phyloP scores from a whole-genome alignment of 2,113 vertebrate genomes.

The Trachemys scripta region DNA sequence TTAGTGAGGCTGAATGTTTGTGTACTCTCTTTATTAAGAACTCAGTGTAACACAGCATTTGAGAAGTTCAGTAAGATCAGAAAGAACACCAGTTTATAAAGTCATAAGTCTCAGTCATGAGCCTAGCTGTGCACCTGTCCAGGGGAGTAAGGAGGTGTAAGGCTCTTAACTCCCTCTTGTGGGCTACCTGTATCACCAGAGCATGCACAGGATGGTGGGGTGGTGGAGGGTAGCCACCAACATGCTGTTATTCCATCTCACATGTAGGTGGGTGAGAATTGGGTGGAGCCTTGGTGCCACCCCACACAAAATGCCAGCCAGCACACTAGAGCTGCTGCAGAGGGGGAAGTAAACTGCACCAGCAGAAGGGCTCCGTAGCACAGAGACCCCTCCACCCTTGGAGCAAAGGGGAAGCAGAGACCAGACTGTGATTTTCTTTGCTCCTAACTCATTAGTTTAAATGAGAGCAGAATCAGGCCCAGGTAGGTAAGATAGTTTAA shows the following conservation, averaged over 20 bases:
- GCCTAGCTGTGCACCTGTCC: neutral
- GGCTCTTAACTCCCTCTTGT: neutral
- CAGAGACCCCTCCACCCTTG: too few relatives aligned
- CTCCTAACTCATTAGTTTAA: neutral
- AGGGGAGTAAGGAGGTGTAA: rapidly evolving
- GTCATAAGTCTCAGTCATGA: neutral
- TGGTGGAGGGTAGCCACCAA: neutral
- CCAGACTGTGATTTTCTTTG: neutral
- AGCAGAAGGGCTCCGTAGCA: too few relatives aligned
- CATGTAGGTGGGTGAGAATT: neutral
- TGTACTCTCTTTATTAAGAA: neutral
- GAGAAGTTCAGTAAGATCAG: neutral
- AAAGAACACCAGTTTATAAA: neutral
- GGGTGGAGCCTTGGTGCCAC: too few relatives aligned
- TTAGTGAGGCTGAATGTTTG: neutral
- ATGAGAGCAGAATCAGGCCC: neutral
- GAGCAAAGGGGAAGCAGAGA: too few relatives aligned
- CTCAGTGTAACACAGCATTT: neutral
- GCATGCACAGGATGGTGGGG: too few relatives aligned
- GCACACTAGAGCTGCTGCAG: too few relatives aligned
- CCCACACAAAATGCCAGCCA: too few relatives aligned
- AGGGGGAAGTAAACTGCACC: too few relatives aligned
- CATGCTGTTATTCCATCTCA: rapidly evolving
- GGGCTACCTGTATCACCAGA: too few relatives aligned
- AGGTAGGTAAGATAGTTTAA: neutral